A percentile compares a stretch with the other conserved stretches of the same genome.
Conservation (phyloP, 2,797 vertebrate species). For the Alauda arvensis region DNA sequence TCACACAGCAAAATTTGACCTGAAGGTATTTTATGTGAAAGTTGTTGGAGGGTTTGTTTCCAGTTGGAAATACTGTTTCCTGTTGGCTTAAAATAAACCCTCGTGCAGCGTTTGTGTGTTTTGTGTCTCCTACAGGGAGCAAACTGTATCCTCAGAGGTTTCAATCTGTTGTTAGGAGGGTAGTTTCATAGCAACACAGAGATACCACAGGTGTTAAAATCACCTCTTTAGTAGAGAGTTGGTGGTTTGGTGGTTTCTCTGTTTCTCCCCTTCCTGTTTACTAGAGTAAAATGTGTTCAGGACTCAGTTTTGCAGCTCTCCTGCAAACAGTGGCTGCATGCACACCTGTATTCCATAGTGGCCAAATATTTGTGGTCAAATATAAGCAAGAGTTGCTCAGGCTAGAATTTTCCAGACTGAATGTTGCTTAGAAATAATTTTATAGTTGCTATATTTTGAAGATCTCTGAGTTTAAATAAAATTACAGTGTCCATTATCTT, state of each 20-base stretch:
- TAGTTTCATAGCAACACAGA: background rate
- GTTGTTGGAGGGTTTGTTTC: background rate
- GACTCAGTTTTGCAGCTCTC: background rate
- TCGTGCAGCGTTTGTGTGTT: background rate
- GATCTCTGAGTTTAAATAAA: background rate
- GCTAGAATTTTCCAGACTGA: background rate
- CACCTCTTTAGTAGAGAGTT: background rate
- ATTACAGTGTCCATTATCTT: background rate
- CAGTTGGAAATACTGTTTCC: background rate
- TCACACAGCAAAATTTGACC: background rate
- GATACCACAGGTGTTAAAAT: background rate
- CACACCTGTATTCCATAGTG: background rate
- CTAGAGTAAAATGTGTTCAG: background rate
- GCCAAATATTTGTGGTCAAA: background rate
- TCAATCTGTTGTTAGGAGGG: background rate
- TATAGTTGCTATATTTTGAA: background rate
- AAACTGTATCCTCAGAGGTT: background rate
- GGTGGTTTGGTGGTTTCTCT: slow-evolving; percentile 2
- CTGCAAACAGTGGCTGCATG: background rate
- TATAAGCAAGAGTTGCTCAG: background rate
- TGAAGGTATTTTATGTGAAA: background rate
- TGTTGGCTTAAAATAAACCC: background rate
- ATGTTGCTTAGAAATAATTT: background rate
- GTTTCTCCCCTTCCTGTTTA: background rate
- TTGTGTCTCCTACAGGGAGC: background rate